phyloP scores from a whole-genome alignment of 2,888 invertebrate genomes.

The Steinernema hermaphroditum region DNA sequence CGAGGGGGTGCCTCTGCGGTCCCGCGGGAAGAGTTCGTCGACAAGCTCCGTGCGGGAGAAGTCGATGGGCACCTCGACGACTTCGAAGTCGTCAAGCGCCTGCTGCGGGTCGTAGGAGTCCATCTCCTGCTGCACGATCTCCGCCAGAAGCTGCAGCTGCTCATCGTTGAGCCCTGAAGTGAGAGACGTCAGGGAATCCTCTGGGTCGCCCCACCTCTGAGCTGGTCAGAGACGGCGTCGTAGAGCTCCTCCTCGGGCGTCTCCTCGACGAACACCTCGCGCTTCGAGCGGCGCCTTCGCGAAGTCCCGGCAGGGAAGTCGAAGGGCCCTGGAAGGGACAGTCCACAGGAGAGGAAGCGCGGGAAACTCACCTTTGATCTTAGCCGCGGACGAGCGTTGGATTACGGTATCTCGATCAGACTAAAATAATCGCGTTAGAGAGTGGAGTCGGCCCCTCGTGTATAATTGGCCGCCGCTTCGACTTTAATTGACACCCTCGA shows the following conservation, averaged over 20 bases:
- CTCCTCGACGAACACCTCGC: slow-evolving; percentile 41
- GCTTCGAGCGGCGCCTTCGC: slow-evolving; percentile 27
- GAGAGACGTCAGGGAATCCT: background rate
- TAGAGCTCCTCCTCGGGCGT: slow-evolving; percentile 31
- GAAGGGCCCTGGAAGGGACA: too few relatives aligned
- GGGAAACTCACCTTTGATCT: too few relatives aligned
- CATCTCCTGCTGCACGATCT: slow-evolving; percentile 48
- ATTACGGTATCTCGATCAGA: too few relatives aligned
- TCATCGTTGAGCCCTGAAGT: slow-evolving; percentile 45
- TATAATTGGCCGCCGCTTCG: too few relatives aligned
- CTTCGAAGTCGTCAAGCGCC: slow-evolving; percentile 41
- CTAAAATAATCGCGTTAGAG: too few relatives aligned
- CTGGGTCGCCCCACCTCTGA: background rate
- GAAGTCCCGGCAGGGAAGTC: background rate
- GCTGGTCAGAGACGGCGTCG: slow-evolving; percentile 3
- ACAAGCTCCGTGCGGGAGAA: slow-evolving; percentile 29
- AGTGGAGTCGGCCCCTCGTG: too few relatives aligned
- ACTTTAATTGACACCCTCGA: too few relatives aligned
- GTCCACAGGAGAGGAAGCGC: too few relatives aligned
- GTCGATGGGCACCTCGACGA: slow-evolving; percentile 42
- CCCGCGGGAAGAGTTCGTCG: slow-evolving; percentile 39
- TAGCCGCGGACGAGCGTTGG: too few relatives aligned
- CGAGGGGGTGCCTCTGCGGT: slow-evolving; percentile 35
- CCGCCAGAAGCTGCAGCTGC: slow-evolving; percentile 44
- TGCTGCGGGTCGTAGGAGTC: slow-evolving; percentile 41